phyloP scores from a whole-genome alignment of 2,113 vertebrate genomes.

The Hydropotes inermis region DNA sequence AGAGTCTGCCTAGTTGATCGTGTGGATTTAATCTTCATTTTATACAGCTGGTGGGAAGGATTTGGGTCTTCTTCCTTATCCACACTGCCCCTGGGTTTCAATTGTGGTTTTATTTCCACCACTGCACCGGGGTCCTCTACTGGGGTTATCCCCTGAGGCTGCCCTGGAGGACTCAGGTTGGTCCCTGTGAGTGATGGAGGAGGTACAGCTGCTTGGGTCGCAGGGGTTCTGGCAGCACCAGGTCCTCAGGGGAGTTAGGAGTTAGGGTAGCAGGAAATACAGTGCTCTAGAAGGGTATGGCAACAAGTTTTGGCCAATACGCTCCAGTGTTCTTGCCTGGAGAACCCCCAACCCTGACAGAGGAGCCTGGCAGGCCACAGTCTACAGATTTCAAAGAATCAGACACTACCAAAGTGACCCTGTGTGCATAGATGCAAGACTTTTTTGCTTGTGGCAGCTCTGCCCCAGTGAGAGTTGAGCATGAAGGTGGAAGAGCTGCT shows the following conservation, averaged over 20 bases:
- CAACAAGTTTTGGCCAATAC: background rate
- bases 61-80: background rate
- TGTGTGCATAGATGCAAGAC: accelerated
- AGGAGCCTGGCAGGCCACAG: background rate
- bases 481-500: background rate
- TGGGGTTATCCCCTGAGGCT: background rate
- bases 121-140: background rate
- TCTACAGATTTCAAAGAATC: background rate
- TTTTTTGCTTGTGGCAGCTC: background rate
- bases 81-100: background rate
- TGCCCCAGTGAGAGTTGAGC: background rate
- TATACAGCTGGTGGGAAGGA: background rate
- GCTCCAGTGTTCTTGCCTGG: background rate
- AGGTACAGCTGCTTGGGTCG: background rate
- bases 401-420: background rate
- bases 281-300: background rate
- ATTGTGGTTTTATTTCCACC: background rate
- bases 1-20: background rate
- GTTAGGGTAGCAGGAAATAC: background rate
- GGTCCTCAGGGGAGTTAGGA: background rate
- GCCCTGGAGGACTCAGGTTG: background rate
- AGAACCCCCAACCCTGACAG: background rate
- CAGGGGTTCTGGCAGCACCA: background rate
- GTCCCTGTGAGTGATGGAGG: background rate
- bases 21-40: background rate